Conservation (phyloP, 2,797 vertebrate species). For the Eulemur coronatus region DNA sequence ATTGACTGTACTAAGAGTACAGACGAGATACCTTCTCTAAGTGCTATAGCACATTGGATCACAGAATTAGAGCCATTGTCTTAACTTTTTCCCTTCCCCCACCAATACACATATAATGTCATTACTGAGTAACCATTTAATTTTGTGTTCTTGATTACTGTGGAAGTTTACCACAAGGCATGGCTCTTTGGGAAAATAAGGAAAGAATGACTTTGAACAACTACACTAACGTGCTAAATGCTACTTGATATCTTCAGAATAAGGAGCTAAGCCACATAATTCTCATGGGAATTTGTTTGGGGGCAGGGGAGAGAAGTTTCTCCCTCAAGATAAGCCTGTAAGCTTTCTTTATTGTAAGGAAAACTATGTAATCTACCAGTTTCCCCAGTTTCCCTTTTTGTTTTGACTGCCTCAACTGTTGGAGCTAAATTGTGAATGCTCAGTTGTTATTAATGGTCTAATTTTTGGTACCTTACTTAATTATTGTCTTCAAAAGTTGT, state of each 20-base stretch:
- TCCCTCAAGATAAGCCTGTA: not conserved
- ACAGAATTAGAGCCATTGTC: not conserved
- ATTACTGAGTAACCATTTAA: not conserved
- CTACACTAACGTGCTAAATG: not conserved
- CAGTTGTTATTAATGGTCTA: not conserved
- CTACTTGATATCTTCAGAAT: not conserved
- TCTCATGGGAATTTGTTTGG: not conserved
- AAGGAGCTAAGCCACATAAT: not conserved
- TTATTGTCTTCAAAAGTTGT: constrained; percentile 15
- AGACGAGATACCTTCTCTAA: not conserved
- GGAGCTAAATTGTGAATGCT: not conserved
- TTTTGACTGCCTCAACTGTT: not conserved
- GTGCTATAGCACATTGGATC: not conserved
- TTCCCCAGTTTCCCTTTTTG: not conserved
- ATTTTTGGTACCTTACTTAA: not conserved
- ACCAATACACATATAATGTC: not conserved
- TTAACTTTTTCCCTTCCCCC: not conserved
- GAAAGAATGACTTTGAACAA: not conserved
- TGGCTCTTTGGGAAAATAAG: not conserved
- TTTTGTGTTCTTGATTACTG: not conserved
- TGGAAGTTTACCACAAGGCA: not conserved
- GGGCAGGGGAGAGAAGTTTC: not conserved
- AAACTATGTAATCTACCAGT: not conserved
- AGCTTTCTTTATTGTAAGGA: not conserved
- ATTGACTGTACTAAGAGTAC: not conserved